These are phyloP conservation scores for Neodon shergylaensis DNA, from an alignment of 2,113 vertebrate species.

Conservation along the genomic window DNA sequence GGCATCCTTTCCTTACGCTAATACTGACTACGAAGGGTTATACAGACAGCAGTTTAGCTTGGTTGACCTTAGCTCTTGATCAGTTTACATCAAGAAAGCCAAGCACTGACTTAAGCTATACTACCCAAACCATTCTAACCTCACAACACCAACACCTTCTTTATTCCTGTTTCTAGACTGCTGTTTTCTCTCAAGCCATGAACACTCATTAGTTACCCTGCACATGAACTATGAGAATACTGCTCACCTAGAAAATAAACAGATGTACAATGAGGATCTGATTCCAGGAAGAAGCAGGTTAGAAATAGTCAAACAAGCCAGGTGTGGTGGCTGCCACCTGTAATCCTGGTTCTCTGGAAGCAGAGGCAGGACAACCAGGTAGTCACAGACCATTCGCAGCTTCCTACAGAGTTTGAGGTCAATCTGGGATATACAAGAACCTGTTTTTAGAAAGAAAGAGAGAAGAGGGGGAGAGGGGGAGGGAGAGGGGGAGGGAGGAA, in stretches of 20 bases:
- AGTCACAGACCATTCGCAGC: not conserved
- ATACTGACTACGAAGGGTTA: not conserved
- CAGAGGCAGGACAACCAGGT: no score
- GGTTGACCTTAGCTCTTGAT: not conserved
- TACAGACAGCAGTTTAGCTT: not conserved
- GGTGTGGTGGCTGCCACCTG: not conserved
- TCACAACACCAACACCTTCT: not conserved
- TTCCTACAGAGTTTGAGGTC: not conserved
- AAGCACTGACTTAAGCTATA: not conserved
- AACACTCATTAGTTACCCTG: not conserved
- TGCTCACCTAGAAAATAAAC: not conserved
- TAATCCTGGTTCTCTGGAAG: not conserved
- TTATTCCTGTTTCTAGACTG: constrained; percentile 1
- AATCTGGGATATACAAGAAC: not conserved
- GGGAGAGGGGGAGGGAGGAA: not conserved
- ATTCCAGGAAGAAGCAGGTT: constrained; percentile 14
- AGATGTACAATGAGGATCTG: not conserved
- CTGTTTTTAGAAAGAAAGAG: not conserved
- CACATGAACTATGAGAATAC: not conserved
- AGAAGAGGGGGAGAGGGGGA: no score
- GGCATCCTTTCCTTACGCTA: not conserved
- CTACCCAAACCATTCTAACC: not conserved
- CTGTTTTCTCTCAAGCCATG: not conserved
- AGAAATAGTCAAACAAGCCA: constrained; percentile 26
- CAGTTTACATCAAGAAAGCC: not conserved